Base-by-base conservation (phyloP, 1,140 invertebrate genomes). In the Drosophila repleta region DNA sequence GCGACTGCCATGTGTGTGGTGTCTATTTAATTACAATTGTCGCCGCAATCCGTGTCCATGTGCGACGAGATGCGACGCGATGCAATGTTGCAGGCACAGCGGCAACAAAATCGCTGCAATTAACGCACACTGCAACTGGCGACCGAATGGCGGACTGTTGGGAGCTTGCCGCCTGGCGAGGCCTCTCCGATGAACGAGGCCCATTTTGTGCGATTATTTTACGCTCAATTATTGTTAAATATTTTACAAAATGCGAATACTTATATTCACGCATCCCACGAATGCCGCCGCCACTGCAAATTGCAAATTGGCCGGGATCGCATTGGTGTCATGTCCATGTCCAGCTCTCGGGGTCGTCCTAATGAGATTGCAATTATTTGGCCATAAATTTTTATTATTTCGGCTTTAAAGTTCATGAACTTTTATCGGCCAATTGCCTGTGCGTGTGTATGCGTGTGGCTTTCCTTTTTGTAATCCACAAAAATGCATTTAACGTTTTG, bases 161-260 rank as follows among this genome's bases (percentile, higher is more conserved):
- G 55, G 64, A 29, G 52, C 24, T 35, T 13, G 45, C 37, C 39
- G 46, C 43, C 55, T 15, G 62, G 63, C 49, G 32, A 26, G 74
- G 55, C 35, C 65, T 77, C 81, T 87, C 78, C 79, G 74, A 66
- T 55, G 46, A 13, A 61, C 58, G 49, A 35, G 32, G 51, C 46
- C 45, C 57, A 74, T 69, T 74, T 76, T 49, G 61, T 66, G 79
- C 71, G 85, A 87, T 90, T 85, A 89, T 90, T 90, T 90, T 85
- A 85, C 80, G 88, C 89, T 90, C 89, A 90, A 90, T 90, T 90
- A 90, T 90, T 90, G 89, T 90, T 90, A 90, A 90, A 90, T 90
- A 90, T 90, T 90, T 85, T 65, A 79, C 75, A 79, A 83, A 90
- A 89, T 85, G 79, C 67, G 68, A 55, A 72, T 82, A 87, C 82